These are phyloP conservation scores for Ancistrus triradiatus DNA, from an alignment of 2,113 vertebrate genomes.

Conservation along the genomic window DNA sequence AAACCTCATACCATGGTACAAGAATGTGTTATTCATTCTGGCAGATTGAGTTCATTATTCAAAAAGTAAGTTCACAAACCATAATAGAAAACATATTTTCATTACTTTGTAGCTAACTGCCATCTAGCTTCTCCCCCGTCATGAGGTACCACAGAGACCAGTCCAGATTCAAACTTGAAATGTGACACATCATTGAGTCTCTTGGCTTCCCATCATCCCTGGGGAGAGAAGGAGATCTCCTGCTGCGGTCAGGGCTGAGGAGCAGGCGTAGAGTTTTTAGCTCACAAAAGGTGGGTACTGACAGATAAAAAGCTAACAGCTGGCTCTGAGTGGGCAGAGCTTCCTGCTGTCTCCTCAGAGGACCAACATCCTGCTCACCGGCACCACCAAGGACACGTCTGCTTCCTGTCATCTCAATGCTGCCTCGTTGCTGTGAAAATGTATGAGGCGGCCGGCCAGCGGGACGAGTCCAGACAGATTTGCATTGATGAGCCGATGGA, in stretches of 20 bases:
- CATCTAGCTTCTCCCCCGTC: too few relatives aligned
- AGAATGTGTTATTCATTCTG: too few relatives aligned
- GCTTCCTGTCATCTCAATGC: conserved; percentile 46
- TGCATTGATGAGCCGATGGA: too few relatives aligned
- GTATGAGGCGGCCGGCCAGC: too few relatives aligned
- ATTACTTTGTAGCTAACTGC: too few relatives aligned
- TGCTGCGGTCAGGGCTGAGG: conserved; percentile 14
- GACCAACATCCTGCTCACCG: conserved; percentile 35
- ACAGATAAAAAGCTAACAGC: conserved; percentile 49
- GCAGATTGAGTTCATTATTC: too few relatives aligned
- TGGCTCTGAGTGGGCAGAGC: conserved; percentile 31
- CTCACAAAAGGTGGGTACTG: conserved; percentile 43
- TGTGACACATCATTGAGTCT: conserved; percentile 18
- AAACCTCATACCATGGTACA: too few relatives aligned
- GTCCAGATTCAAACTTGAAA: conserved; percentile 28
- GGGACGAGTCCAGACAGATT: too few relatives aligned
- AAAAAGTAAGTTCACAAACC: too few relatives aligned
- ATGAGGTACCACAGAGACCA: not conserved
- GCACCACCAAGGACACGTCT: conserved; percentile 31
- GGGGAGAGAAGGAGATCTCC: conserved; percentile 29
- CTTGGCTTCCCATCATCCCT: conserved; percentile 29
- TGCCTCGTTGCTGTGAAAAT: too few relatives aligned
- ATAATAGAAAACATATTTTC: too few relatives aligned
- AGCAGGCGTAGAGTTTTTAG: conserved; percentile 24
- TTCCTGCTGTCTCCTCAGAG: conserved; percentile 41